Conservation (phyloP, 2,888 invertebrate genomes). For the Drosophila robusta region DNA sequence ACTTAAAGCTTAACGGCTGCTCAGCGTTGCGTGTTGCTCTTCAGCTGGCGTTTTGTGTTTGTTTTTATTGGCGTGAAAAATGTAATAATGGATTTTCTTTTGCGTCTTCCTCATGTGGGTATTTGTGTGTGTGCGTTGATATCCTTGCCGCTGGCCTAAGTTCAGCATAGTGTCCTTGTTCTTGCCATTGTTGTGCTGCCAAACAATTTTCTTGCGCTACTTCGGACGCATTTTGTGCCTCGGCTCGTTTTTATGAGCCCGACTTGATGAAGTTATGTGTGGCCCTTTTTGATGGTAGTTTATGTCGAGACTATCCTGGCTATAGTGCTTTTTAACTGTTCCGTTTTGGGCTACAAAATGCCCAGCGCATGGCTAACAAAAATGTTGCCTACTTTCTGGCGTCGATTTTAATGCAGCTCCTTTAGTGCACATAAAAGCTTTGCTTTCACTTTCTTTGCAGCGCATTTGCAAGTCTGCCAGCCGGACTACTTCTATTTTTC, state of each 20-base stretch:
- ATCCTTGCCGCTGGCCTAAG: slow-evolving; percentile 31
- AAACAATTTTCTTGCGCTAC: slow-evolving; percentile 23
- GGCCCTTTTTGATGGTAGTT: slow-evolving; percentile 31
- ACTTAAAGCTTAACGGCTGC: slow-evolving; percentile 55
- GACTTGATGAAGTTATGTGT: slow-evolving; percentile 69
- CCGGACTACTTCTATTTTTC: background rate
- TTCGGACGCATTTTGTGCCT: slow-evolving; percentile 38
- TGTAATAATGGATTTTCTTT: slow-evolving; percentile 68
- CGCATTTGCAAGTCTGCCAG: slow-evolving; percentile 14
- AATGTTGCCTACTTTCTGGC: slow-evolving; percentile 27
- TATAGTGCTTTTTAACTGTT: slow-evolving; percentile 15
- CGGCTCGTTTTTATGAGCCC: slow-evolving; percentile 40
- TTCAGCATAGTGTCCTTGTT: slow-evolving; percentile 15
- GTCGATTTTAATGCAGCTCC: background rate
- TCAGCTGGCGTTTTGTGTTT: slow-evolving; percentile 64
- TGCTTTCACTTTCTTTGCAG: background rate
- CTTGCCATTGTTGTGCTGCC: slow-evolving; percentile 30
- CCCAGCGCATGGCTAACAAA: slow-evolving; percentile 8
- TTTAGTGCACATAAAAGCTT: slow-evolving; percentile 16
- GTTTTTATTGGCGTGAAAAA: slow-evolving; percentile 81
- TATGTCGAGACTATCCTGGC: slow-evolving; percentile 18
- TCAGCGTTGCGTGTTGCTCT: slow-evolving; percentile 37
- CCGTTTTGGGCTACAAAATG: background rate
- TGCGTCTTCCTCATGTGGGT: slow-evolving; percentile 5
- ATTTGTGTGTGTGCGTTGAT: slow-evolving; percentile 6